Percentiles rank a stretch among this genome's conserved stretches.
Evolutionary conservation across 2,113 vertebrate genomes (phyloP).

Genomic region (Callorhinus ursinus): DNA sequence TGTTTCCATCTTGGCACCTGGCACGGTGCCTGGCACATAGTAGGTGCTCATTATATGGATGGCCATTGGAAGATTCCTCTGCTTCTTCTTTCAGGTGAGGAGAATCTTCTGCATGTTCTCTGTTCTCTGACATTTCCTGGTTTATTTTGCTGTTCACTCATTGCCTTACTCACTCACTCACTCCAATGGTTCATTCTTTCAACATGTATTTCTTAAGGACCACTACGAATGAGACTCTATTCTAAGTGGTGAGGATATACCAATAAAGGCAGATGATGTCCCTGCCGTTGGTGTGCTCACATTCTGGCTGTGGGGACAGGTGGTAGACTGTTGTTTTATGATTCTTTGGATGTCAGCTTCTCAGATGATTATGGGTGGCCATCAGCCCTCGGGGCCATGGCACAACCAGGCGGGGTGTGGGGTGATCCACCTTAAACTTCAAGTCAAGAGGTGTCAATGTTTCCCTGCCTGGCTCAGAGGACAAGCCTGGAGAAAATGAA

Average conservation of each 20-base stretch:
- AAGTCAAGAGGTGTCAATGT: neutral
- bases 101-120: neutral
- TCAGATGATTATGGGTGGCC: neutral
- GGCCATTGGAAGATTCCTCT: neutral
- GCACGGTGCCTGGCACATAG: neutral
- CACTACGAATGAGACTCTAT: neutral
- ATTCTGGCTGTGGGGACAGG: neutral
- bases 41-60: neutral
- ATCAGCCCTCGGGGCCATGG: neutral
- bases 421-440: neutral
- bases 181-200: neutral
- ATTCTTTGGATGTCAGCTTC: neutral
- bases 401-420: neutral
- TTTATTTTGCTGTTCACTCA: neutral
- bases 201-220: neutral
- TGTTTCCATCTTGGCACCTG: neutral
- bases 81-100: neutral
- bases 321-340: neutral
- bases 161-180: neutral
- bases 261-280: neutral
- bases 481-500: neutral
- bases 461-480: neutral
- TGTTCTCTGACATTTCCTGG: neutral
- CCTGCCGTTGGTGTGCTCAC: neutral
- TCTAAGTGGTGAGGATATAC: neutral